Percentiles rank a stretch among this genome's conserved stretches.
Conservation (phyloP, 1,140 invertebrate species). For the Leptinotarsa undecemlineata region DNA sequence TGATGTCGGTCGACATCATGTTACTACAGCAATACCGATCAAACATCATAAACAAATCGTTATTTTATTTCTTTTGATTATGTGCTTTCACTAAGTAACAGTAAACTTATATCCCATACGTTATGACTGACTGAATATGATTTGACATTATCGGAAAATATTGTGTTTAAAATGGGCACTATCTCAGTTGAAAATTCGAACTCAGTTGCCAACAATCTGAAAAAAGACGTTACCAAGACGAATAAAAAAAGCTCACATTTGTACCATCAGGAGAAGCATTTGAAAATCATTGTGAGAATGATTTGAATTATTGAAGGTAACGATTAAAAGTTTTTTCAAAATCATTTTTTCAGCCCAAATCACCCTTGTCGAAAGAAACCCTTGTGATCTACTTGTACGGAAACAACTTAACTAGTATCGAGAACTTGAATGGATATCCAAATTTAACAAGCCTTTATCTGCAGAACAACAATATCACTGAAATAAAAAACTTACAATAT, state of each 20-base stretch:
- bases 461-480: constrained; percentile 68
- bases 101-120: too few relatives aligned
- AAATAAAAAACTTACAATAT: constrained; percentile 65
- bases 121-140: background rate
- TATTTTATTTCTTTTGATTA: too few relatives aligned
- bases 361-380: constrained; percentile 58
- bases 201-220: background rate
- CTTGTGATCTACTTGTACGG: constrained; percentile 68
- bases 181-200: background rate
- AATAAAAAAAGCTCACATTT: constrained; percentile 53
- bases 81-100: background rate
- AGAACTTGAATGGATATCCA: constrained; percentile 62
- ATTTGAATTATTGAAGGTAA: background rate
- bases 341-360: constrained; percentile 57
- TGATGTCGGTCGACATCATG: background rate
- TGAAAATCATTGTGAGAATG: constrained; percentile 58
- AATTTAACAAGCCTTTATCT: constrained; percentile 69
- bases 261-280: constrained; percentile 58
- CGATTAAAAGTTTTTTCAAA: background rate
- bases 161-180: background rate
- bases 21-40: background rate
- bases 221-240: background rate
- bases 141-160: background rate
- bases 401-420: constrained; percentile 64
- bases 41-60: background rate